These are phyloP conservation scores for Chloroceryle inda DNA, from an alignment of 2,797 vertebrate genomes.

Conservation along the genomic window DNA sequence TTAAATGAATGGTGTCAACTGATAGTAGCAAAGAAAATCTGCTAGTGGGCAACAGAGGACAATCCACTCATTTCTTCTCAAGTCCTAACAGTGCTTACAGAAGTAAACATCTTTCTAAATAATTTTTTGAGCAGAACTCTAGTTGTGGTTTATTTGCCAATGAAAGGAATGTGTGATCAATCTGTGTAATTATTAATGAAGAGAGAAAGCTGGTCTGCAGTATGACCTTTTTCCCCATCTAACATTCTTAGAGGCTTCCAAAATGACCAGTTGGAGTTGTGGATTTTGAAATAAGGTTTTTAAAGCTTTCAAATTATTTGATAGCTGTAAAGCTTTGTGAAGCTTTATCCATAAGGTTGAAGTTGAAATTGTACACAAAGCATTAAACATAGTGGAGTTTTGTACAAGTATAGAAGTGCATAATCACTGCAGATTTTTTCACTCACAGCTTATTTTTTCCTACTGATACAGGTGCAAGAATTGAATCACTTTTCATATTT, in stretches of 20 bases:
- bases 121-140: not conserved
- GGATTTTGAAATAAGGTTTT: not conserved
- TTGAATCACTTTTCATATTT: not conserved
- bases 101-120: not conserved
- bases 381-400: not conserved
- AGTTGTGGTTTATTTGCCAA: not conserved
- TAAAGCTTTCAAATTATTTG: not conserved
- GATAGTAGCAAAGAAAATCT: not conserved
- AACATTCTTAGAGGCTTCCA: not conserved
- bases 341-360: not conserved
- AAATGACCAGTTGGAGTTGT: not conserved
- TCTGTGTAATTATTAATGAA: not conserved
- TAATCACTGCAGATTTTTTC: not conserved
- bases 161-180: not conserved
- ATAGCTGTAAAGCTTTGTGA: not conserved
- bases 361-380: not conserved
- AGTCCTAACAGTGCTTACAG: not conserved
- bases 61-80: not conserved
- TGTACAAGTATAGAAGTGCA: not conserved
- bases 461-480: not conserved
- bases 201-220: not conserved
- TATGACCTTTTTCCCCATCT: not conserved
- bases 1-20: not conserved
- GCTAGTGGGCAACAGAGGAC: not conserved
- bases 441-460: not conserved